Evolutionary conservation across 1,140 invertebrate genomes (phyloP).

Genomic region (Matsumurasca onukii): DNA sequence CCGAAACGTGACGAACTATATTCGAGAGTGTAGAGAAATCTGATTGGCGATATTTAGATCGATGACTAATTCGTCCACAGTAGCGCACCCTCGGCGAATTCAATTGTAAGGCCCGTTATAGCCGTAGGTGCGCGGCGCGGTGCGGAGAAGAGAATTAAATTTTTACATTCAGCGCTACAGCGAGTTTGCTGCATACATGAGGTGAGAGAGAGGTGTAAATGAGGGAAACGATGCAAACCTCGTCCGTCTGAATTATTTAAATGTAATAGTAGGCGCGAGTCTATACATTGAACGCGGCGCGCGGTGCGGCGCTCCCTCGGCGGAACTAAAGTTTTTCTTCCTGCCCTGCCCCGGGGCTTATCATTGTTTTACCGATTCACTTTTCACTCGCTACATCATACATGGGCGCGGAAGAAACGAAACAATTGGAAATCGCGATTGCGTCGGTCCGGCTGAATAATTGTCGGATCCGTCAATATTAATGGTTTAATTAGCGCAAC

Average conservation of each 20-base stretch:
- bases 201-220: slow-evolving; percentile 7
- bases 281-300: neutral
- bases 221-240: slow-evolving; percentile 8
- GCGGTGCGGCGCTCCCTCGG: slow-evolving; percentile 7
- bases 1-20: slow-evolving; percentile 36
- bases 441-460: slow-evolving; percentile 12
- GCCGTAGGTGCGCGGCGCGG: slow-evolving; percentile 7
- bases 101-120: slow-evolving; percentile 23
- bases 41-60: slow-evolving; percentile 38
- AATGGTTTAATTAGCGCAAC: slow-evolving; percentile 18
- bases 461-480: slow-evolving; percentile 18
- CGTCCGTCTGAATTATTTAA: slow-evolving; percentile 31
- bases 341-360: slow-evolving; percentile 3
- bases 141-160: slow-evolving; percentile 4
- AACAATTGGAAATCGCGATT: slow-evolving; percentile 13
- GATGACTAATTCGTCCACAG: slow-evolving; percentile 37
- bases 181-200: too few relatives aligned
- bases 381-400: slow-evolving; percentile 4
- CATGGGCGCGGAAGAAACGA: neutral
- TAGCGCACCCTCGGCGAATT: neutral
- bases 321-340: slow-evolving; percentile 21
- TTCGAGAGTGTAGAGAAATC: slow-evolving; percentile 37
- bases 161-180: neutral
- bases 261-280: slow-evolving; percentile 27
- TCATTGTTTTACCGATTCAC: slow-evolving; percentile 17